These are phyloP conservation scores for Cyaniris semiargus DNA, from an alignment of 2,888 invertebrate genomes.

Conservation along the genomic window DNA sequence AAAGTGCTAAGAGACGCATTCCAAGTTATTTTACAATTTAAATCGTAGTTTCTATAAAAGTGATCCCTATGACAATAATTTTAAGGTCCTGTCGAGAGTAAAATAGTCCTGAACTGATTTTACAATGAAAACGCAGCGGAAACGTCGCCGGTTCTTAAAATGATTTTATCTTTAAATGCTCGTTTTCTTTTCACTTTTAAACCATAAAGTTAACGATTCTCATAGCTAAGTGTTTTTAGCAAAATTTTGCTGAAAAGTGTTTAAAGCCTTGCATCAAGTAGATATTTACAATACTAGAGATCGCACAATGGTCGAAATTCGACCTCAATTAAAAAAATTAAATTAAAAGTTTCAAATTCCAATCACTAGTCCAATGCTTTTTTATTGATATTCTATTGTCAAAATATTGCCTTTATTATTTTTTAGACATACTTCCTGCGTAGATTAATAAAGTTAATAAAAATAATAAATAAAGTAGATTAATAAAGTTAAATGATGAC, in stretches of 20 bases:
- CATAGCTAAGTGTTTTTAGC: neutral
- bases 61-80: neutral
- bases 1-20: neutral
- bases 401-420: no score
- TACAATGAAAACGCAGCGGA: neutral
- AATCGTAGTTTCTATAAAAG: neutral
- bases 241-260: neutral
- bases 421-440: no score
- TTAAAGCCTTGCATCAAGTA: no score
- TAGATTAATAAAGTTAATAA: no score
- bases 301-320: no score
- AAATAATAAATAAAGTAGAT: no score
- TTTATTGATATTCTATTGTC: no score
- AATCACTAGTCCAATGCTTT: no score
- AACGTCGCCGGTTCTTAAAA: neutral
- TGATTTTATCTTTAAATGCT: neutral
- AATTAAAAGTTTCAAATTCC: no score
- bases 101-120: neutral
- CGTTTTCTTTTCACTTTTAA: neutral
- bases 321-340: no score
- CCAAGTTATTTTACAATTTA: neutral
- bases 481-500: no score
- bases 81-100: neutral
- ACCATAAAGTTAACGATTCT: neutral
- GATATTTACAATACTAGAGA: no score